Evolutionary conservation across 2,888 invertebrate species (phyloP).

Genomic region (Phortica okadai): DNA sequence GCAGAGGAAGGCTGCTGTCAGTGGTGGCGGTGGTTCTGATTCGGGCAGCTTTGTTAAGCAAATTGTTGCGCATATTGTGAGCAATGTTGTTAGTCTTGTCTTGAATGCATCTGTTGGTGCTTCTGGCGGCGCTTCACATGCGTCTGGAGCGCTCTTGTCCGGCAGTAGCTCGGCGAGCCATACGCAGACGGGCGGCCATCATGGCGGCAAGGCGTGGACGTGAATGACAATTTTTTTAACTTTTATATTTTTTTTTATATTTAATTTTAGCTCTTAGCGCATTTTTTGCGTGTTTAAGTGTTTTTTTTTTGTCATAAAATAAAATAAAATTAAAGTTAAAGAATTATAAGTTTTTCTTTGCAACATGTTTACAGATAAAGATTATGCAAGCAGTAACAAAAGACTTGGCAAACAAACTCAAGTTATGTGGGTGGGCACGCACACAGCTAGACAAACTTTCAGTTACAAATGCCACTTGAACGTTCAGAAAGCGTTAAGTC

Average conservation of each 20-base stretch:
- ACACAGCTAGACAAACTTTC: background rate
- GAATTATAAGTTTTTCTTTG: background rate
- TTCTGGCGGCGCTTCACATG: conserved; percentile 73
- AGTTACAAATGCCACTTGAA: conserved; percentile 44
- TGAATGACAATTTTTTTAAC: background rate
- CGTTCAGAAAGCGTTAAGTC: conserved; percentile 57
- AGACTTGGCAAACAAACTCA: conserved; percentile 36
- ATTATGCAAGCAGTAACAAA: conserved; percentile 34
- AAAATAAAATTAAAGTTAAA: conserved; percentile 34
- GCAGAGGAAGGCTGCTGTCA: conserved; percentile 44
- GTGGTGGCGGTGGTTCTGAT: conserved; percentile 61
- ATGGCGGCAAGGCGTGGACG: conserved; percentile 24
- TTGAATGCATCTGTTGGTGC: conserved; percentile 73
- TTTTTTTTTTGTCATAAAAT: background rate
- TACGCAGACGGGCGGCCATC: conserved; percentile 40
- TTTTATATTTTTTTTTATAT: conserved; percentile 36
- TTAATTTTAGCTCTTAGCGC: conserved; percentile 27
- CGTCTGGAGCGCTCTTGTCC: conserved; percentile 62
- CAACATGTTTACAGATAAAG: background rate
- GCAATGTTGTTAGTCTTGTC: conserved; percentile 70
- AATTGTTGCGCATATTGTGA: conserved; percentile 71
- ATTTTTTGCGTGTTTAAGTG: conserved; percentile 19
- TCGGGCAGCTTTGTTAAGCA: conserved; percentile 74
- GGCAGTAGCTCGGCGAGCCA: conserved; percentile 54
- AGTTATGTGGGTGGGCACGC: background rate